Conservation (phyloP, 2,888 invertebrate species). For the Yponomeuta cagnagella region DNA sequence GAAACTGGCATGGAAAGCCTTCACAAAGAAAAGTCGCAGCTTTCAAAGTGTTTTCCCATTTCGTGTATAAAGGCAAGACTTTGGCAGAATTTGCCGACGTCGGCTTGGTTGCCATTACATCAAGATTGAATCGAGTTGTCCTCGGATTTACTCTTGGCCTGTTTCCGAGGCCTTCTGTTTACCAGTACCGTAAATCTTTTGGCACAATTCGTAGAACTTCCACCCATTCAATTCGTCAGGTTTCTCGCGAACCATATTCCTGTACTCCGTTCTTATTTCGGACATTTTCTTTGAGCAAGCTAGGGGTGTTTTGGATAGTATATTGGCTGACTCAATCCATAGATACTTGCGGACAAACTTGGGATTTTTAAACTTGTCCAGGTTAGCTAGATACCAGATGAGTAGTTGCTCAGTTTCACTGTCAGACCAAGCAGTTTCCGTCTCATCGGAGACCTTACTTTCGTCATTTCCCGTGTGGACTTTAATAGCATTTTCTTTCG, state of each 20-base stretch:
- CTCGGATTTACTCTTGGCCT: not conserved
- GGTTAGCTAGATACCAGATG: slow-evolving; percentile 58
- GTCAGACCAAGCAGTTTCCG: slow-evolving; percentile 43
- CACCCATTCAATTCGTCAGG: slow-evolving; percentile 43
- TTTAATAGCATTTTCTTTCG: slow-evolving; percentile 41
- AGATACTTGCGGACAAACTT: slow-evolving; percentile 56
- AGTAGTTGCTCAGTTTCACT: slow-evolving; percentile 49
- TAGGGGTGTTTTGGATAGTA: slow-evolving; percentile 51
- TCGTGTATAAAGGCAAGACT: no score
- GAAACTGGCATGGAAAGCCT: no score
- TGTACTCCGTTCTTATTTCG: slow-evolving; percentile 55
- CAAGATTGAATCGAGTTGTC: no score
- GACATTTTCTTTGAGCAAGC: slow-evolving; percentile 64
- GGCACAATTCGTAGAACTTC: slow-evolving; percentile 57
- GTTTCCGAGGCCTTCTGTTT: slow-evolving; percentile 34
- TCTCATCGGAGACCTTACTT: slow-evolving; percentile 35
- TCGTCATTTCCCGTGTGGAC: slow-evolving; percentile 21
- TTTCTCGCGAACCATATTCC: slow-evolving; percentile 51
- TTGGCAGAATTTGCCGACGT: no score
- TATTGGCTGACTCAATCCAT: slow-evolving; percentile 55
- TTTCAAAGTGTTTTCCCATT: no score
- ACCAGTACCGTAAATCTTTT: slow-evolving; percentile 65
- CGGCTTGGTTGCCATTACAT: no score
- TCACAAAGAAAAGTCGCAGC: no score
- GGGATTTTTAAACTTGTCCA: slow-evolving; percentile 65